These are phyloP conservation scores for Perca fluviatilis DNA, from an alignment of 2,113 vertebrate species.

Conservation along the genomic window DNA sequence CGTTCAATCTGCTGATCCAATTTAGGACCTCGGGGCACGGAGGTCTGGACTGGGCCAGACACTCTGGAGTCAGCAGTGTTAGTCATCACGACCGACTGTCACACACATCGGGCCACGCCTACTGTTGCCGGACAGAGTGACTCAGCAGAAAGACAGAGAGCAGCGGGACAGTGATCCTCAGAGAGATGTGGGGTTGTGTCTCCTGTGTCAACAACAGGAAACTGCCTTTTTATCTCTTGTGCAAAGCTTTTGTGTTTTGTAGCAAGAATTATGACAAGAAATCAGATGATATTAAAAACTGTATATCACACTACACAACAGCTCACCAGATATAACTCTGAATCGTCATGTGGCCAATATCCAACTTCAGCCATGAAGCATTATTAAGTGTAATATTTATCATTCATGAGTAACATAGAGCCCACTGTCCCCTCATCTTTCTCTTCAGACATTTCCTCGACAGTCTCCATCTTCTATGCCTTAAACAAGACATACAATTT, in stretches of 20 bases:
- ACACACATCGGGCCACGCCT: constrained; percentile 30
- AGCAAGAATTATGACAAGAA: background rate
- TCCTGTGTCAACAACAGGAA: background rate
- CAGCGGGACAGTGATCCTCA: background rate
- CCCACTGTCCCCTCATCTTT: background rate
- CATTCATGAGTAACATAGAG: too few species aligned
- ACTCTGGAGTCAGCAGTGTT: constrained; percentile 70
- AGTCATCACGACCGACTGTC: constrained; percentile 52
- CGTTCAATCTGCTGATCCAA: constrained; percentile 64
- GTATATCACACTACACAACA: background rate
- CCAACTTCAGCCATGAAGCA: background rate
- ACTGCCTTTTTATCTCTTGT: background rate
- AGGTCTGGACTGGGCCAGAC: constrained; percentile 68
- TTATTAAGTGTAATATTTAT: background rate
- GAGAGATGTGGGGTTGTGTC: background rate
- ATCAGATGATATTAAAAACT: background rate
- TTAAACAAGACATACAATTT: background rate
- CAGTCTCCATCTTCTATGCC: background rate
- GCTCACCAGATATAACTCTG: background rate
- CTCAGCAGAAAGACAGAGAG: constrained; percentile 41
- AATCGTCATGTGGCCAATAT: background rate
- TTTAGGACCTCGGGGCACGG: constrained; percentile 47
- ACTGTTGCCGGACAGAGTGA: constrained; percentile 46
- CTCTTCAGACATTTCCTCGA: background rate
- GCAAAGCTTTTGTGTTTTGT: background rate